Base-by-base conservation (phyloP, 2,113 vertebrate genomes). In the Macroglossus sobrinus region DNA sequence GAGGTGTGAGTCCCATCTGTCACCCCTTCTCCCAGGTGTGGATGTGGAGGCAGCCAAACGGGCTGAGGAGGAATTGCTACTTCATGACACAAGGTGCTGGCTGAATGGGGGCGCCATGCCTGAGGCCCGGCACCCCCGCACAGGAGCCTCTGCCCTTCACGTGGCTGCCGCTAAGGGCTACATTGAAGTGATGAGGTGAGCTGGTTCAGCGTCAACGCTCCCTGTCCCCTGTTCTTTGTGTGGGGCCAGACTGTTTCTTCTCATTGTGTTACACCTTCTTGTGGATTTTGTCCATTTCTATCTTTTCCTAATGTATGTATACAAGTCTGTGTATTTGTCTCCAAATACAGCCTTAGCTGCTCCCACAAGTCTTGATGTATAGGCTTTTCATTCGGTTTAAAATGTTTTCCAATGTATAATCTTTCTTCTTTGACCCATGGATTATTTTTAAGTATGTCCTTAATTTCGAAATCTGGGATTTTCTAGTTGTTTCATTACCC, bases 131-230 rank as follows among this genome's bases (percentile, higher is more conserved):
- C 98, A 99, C 85, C 99, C 99, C 8, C 98, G 98, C 89, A 99
- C 99, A 0, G 99, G 99, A 10, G 99, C 99, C 97, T 99, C 99
- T 0, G 99, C 99, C 11, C 98, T 99, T 89, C 99, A 99, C 1
- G 99, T 99, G 66, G 99, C 99, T 0, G 99, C 99, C 0, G 99
- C 99, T 68, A 99, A 99, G 98, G 99, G 99, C 94, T 99, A 99
- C 96, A 95, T 99, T 0, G 99, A 99, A 90, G 99, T 99, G 96
- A 99, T 99, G 97, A 99, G 99, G 99, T 99, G 97, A 98, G 98
- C 71, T 0, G 30, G n/a, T n/a, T 43, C 4, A 3, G 33, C 1
- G 2, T 5, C 2, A 13, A 35, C 55, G 19, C 15, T 18, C 47
- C 43, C 21, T 18, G 14, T 40, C 33, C 66, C 61, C 59, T 10